Evolutionary conservation across 2,797 vertebrate species (phyloP).

Genomic region (Chloroceryle inda): DNA sequence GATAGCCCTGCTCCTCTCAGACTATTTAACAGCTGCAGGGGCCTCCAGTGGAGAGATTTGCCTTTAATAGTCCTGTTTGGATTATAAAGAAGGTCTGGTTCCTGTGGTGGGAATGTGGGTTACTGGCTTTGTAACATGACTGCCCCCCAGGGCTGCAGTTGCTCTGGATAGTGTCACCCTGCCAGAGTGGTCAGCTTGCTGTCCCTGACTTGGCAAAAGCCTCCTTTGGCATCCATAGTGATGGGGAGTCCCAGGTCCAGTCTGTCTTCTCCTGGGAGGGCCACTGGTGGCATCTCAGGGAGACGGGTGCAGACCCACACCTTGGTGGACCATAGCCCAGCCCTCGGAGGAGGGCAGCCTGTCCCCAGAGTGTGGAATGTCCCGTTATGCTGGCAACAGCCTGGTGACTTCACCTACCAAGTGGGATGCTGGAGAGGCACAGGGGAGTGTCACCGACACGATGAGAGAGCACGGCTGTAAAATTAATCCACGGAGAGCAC

Average conservation of each 20-base stretch:
- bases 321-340: neutral
- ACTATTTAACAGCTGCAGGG: neutral
- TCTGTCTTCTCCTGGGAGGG: neutral
- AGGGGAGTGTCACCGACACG: neutral
- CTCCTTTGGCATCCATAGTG: neutral
- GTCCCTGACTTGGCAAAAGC: neutral
- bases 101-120: neutral
- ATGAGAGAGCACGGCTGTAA: neutral
- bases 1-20: neutral
- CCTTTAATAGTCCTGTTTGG: neutral
- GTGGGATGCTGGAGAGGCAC: neutral
- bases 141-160: neutral
- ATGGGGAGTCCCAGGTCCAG: neutral
- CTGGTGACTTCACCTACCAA: neutral
- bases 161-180: neutral
- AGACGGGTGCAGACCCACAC: accelerated
- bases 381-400: neutral
- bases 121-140: neutral
- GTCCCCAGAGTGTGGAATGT: neutral
- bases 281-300: neutral
- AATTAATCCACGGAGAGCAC: neutral
- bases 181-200: neutral
- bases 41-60: neutral
- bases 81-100: neutral
- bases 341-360: neutral